Conservation (phyloP, 2,797 vertebrate genomes). For the Onychomys torridus region DNA sequence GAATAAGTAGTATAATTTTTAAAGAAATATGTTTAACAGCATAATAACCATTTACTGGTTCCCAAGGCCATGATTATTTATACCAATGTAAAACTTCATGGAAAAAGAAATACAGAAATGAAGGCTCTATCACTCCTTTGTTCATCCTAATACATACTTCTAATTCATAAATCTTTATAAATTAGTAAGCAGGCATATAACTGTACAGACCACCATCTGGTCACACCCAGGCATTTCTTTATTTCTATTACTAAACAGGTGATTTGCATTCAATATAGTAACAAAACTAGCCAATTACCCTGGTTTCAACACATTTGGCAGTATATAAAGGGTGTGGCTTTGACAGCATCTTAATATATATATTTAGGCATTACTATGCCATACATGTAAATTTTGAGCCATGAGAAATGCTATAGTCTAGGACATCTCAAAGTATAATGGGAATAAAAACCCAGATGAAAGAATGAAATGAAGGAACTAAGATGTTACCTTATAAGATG, state of each 20-base stretch:
- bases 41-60: neutral
- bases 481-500: neutral
- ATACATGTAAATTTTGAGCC: neutral
- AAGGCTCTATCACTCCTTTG: neutral
- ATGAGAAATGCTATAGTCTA: neutral
- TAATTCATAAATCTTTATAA: neutral
- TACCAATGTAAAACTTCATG: neutral
- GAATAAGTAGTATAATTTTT: neutral
- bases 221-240: conserved; percentile 24
- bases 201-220: neutral
- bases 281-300: neutral
- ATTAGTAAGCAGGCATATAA: neutral
- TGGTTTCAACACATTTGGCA: neutral
- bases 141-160: neutral
- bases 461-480: neutral
- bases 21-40: conserved; percentile 19
- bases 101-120: neutral
- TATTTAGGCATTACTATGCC: neutral
- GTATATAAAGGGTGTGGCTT: conserved; percentile 2
- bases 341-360: neutral
- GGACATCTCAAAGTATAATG: neutral
- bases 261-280: neutral
- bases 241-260: neutral
- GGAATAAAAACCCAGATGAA: neutral
- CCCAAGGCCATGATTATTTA: conserved; percentile 6